Evolutionary conservation across 2,113 vertebrate genomes (phyloP), one percentile per base, ranked within the genome.

Genomic region (Calonectris borealis): DNA sequence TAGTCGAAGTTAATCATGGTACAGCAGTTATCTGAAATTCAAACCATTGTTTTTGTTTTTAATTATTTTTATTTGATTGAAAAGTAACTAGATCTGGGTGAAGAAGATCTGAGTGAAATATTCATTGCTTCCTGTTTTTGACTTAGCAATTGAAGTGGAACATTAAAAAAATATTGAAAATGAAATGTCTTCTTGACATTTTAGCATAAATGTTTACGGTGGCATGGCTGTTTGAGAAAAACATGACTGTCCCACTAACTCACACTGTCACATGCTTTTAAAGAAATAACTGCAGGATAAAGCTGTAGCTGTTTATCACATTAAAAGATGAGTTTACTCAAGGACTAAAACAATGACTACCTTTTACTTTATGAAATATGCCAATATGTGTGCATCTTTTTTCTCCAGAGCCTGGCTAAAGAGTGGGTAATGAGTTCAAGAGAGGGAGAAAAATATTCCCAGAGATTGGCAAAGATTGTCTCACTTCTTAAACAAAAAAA

Each of bases 51-150:
- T 61, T 83, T 73, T 69, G 16, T 1, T 85, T 95, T 86, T 57
- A 86, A 90, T 92, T 87, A 55, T 83, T 87, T 83, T 82, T 64
- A 83, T 27, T 78, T 88, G 85, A 93, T 73, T 91, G 85, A 93
- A 94, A 90, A 92, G 55, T 64, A 89, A 54, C 27, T 86, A 73
- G 62, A 77, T 61, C 13, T 61, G 21, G 6, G 25, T 92, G 75
- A 93, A 86, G 32, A 93, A 54, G 6, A 83, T 34, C 25, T 71
- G 51, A 86, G n/a, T 42, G 60, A 96, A 92, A 95, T 94, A 96
- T 78, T 95, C 83, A 81, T 96, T 82, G 51, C 92, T 96, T 96
- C 83, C 69, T 94, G 86, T 26, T 94, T 95, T 93, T 96, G 81
- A 84, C 72, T 86, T 71, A 55, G 16, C 77, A 91, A 64, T 58